A percentile compares a stretch with the other conserved stretches of the same genome.
These are phyloP conservation scores for Embidobia sp. DNA, from an alignment of 2,888 invertebrate genomes.

Conservation along the genomic window DNA sequence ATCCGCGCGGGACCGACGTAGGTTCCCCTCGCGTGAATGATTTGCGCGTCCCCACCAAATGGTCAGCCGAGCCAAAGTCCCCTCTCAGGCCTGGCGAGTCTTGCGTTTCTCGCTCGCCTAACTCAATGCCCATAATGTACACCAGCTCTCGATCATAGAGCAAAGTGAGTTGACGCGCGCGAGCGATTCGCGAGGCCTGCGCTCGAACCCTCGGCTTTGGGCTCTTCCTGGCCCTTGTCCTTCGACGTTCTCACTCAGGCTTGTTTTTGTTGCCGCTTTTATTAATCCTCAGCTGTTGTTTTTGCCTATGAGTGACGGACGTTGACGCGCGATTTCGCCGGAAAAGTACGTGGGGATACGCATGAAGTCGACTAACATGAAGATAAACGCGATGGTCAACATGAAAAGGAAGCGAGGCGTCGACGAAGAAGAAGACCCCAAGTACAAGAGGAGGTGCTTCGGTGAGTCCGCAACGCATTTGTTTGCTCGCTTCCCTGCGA, in stretches of 20 bases:
- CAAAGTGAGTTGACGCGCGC: slow-evolving; percentile 49
- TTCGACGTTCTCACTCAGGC: no score
- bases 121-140: slow-evolving; percentile 76
- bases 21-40: slow-evolving; percentile 57
- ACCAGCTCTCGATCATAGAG: slow-evolving; percentile 76
- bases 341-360: not conserved
- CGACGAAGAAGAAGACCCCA: slow-evolving; percentile 64
- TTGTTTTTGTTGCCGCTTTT: slow-evolving; percentile 2
- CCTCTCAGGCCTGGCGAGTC: slow-evolving; percentile 65
- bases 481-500: no score
- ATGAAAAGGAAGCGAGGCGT: slow-evolving; percentile 69
- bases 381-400: slow-evolving; percentile 26
- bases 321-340: slow-evolving; percentile 3
- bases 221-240: no score
- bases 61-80: slow-evolving; percentile 68
- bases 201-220: no score
- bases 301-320: slow-evolving; percentile 12
- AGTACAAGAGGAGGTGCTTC: slow-evolving; percentile 68
- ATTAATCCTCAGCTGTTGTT: not conserved
- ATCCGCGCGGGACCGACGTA: no score
- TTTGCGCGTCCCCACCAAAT: slow-evolving; percentile 65
- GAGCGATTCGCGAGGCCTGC: slow-evolving; percentile 22
- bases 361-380: slow-evolving; percentile 8
- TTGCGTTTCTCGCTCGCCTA: slow-evolving; percentile 64
- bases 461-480: slow-evolving; percentile 67